A percentile compares a stretch with the other conserved stretches of the same genome.
These are phyloP conservation scores for Aeoliscus strigatus DNA, from an alignment of 2,797 vertebrate species.

Conservation along the genomic window DNA sequence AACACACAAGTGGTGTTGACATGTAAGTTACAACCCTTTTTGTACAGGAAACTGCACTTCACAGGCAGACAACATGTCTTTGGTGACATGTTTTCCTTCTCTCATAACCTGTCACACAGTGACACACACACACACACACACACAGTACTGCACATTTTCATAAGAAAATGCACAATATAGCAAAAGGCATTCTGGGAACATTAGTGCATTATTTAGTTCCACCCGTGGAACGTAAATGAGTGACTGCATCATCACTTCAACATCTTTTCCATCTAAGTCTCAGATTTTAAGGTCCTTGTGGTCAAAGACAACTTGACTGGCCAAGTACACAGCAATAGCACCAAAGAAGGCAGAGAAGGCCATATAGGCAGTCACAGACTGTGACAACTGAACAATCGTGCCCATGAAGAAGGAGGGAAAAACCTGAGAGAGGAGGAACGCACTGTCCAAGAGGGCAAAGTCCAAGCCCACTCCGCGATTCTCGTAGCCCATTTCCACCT, in stretches of 20 bases:
- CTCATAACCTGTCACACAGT: not conserved
- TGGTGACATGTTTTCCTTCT: conserved; percentile 7
- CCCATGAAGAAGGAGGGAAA: conserved; percentile 81
- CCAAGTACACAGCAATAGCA: conserved; percentile 71
- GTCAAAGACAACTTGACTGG: conserved; percentile 73
- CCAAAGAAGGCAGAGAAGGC: conserved; percentile 76
- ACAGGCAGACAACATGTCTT: not conserved
- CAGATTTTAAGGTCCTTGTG: conserved; percentile 74
- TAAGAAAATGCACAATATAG: not conserved
- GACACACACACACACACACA: not conserved
- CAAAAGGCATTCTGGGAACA: conserved; percentile 56
- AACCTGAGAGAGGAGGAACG: conserved; percentile 82
- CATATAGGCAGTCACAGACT: conserved; percentile 78
- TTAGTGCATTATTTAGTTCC: conserved; percentile 44
- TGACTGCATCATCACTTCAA: conserved; percentile 8
- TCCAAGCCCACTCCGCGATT: conserved; percentile 78
- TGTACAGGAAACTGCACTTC: not conserved
- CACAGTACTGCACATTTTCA: not conserved
- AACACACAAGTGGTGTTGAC: conserved; percentile 10
- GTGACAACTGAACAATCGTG: conserved; percentile 75
- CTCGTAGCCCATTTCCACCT: conserved; percentile 45
- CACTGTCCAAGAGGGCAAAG: conserved; percentile 80
- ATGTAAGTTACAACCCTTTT: conserved; percentile 7
- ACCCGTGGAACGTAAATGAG: conserved; percentile 22
- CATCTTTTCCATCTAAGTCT: conserved; percentile 17